Conservation (phyloP, 1,140 invertebrate genomes). For the Lamellibrachia luymesi region DNA sequence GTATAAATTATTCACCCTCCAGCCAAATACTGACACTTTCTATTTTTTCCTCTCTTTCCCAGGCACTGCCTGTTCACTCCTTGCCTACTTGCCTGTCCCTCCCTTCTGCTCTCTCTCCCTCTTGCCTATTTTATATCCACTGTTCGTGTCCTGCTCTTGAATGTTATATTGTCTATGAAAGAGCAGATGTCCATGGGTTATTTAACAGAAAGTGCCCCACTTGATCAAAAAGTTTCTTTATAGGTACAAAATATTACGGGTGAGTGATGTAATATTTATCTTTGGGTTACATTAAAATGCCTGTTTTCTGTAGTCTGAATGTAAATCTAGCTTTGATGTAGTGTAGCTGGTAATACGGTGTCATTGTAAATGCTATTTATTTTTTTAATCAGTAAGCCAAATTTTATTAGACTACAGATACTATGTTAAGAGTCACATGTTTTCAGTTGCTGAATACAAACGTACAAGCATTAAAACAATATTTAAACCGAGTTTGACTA, state of each 20-base stretch:
- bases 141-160: not conserved
- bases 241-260: no score
- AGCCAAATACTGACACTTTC: not conserved
- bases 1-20: not conserved
- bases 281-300: no score
- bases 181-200: not conserved
- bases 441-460: not conserved
- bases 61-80: not conserved
- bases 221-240: no score
- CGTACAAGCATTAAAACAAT: not conserved
- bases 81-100: not conserved
- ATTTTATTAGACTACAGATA: not conserved
- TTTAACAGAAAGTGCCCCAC: not conserved
- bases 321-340: no score
- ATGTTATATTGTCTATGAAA: not conserved
- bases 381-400: not conserved
- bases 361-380: not conserved
- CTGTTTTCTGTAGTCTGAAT: no score
- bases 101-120: not conserved
- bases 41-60: not conserved
- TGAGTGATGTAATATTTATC: not conserved
- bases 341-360: not conserved
- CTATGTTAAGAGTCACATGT: not conserved
- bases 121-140: not conserved
- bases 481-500: not conserved